Percentiles rank a stretch among this genome's conserved stretches.
These are phyloP conservation scores for Pygathrix nemaeus DNA, from an alignment of 2,113 vertebrate species.

Conservation along the genomic window DNA sequence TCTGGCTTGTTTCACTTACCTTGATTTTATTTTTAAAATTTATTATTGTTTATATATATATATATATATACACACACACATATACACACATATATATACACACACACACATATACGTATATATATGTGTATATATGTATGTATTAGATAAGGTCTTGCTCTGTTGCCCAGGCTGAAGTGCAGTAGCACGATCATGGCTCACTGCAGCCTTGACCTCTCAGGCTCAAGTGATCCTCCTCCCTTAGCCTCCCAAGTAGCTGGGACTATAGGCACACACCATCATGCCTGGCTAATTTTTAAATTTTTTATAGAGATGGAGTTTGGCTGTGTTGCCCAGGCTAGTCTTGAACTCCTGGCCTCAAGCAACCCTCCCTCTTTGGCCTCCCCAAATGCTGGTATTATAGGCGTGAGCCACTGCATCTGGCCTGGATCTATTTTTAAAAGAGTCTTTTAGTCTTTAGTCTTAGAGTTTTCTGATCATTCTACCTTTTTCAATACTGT, in stretches of 20 bases:
- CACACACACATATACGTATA: too few species aligned
- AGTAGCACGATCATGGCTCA: neutral
- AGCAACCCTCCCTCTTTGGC: neutral
- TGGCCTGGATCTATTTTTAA: neutral
- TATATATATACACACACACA: rapidly evolving
- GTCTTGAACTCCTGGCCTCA: neutral
- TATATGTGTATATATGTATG: too few species aligned
- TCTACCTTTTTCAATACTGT: neutral
- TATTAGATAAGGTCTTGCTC: neutral
- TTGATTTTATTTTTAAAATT: neutral
- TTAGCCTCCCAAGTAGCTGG: neutral
- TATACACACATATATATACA: rapidly evolving
- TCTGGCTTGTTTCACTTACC: neutral
- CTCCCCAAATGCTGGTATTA: neutral
- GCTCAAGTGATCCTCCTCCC: neutral
- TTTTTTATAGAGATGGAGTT: neutral
- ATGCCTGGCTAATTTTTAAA: neutral
- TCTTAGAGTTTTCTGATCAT: neutral
- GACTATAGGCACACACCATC: neutral
- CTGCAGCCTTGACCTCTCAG: neutral
- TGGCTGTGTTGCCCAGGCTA: neutral
- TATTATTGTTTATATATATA: too few species aligned
- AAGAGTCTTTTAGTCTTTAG: neutral
- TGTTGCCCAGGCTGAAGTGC: neutral
- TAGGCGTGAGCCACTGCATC: neutral